Conservation (phyloP, 2,113 vertebrate species). For the Gracilinanus agilis region DNA sequence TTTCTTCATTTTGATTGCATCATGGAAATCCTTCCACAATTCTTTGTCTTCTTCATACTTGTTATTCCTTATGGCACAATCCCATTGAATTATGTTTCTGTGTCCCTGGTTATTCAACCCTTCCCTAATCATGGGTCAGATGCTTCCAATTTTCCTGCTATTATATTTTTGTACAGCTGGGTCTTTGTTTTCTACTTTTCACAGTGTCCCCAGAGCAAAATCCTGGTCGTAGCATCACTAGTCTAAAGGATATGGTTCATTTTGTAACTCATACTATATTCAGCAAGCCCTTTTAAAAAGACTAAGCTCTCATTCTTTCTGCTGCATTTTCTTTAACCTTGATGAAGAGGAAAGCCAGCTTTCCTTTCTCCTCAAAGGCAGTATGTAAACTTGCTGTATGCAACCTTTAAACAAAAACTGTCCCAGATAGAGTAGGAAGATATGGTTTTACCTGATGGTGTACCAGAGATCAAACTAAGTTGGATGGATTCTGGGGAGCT, state of each 20-base stretch:
- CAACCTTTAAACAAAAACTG: not conserved
- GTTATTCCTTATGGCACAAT: not conserved
- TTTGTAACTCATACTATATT: not conserved
- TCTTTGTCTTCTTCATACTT: not conserved
- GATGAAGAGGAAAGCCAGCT: not conserved
- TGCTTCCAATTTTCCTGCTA: not conserved
- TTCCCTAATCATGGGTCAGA: not conserved
- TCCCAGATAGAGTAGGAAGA: not conserved
- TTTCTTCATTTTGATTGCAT: not conserved
- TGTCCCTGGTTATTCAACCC: not conserved
- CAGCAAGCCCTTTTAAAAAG: not conserved
- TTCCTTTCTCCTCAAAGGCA: not conserved
- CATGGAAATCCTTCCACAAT: not conserved
- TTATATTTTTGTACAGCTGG: not conserved
- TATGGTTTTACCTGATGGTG: not conserved
- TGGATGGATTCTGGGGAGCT: not conserved
- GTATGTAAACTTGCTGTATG: not conserved
- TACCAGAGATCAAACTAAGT: not conserved
- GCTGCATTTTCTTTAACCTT: not conserved
- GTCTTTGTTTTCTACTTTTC: not conserved
- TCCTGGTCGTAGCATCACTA: not conserved
- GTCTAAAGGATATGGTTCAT: not conserved
- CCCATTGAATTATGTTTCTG: not conserved
- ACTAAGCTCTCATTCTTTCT: not conserved
- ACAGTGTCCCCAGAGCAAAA: not conserved